A percentile compares a stretch with the other conserved stretches of the same genome.
Conservation (phyloP, 2,113 vertebrate genomes). For the Damaliscus lunatus region DNA sequence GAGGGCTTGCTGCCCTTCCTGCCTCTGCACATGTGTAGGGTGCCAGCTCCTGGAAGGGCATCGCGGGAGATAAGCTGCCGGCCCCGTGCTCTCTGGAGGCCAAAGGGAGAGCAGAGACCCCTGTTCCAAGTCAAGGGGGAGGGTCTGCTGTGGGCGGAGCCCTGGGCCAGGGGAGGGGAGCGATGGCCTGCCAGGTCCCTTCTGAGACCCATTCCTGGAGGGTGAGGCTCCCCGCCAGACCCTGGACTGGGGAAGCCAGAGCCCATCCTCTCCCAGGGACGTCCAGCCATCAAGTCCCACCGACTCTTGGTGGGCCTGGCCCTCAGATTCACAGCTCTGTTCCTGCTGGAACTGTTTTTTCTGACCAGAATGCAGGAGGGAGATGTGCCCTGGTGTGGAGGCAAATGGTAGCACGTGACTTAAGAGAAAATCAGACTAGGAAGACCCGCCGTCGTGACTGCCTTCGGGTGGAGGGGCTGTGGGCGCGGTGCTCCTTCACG, state of each 20-base stretch:
- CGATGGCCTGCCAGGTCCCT: background rate
- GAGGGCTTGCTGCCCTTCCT: background rate
- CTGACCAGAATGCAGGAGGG: background rate
- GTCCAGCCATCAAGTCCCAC: background rate
- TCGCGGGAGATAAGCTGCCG: background rate
- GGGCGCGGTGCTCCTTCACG: background rate
- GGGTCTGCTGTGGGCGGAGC: background rate
- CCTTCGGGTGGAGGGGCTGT: background rate
- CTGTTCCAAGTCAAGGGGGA: background rate
- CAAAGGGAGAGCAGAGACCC: background rate
- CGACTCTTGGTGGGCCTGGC: background rate
- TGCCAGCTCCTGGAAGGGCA: background rate
- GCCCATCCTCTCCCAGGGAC: background rate
- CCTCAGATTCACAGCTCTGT: background rate
- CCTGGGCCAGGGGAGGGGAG: background rate
- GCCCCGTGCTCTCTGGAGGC: background rate
- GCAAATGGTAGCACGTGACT: background rate
- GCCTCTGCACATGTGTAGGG: rapidly evolving
- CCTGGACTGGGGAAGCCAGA: background rate
- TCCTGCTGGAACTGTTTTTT: background rate
- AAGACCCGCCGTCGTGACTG: background rate
- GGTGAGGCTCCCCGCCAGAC: background rate
- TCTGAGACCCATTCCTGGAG: background rate
- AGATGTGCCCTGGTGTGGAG: rapidly evolving
- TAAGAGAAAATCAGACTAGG: background rate